These are phyloP conservation scores for Pandemis corylana DNA, from an alignment of 2,888 invertebrate species.

Conservation along the genomic window DNA sequence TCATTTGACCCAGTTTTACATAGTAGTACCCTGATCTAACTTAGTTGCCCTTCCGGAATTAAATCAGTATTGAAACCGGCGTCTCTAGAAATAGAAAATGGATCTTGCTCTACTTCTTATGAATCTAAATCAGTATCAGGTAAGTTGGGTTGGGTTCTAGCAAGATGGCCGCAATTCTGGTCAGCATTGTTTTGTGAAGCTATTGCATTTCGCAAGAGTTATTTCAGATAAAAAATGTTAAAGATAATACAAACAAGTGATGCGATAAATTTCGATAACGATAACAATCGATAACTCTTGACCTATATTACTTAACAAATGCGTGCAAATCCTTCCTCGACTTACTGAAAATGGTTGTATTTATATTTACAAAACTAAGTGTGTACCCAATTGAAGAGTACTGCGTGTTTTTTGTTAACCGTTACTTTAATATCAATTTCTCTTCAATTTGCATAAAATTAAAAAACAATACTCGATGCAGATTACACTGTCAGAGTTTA, in stretches of 20 bases:
- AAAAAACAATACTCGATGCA: conserved; percentile 29
- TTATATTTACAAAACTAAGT: background rate
- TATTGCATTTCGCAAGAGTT: background rate
- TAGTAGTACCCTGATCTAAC: background rate
- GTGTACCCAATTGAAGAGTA: background rate
- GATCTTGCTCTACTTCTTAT: background rate
- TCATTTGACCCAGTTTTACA: conserved; percentile 31
- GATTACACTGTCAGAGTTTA: conserved; percentile 22
- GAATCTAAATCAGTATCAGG: background rate
- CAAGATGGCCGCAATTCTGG: background rate
- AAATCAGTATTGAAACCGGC: conserved; percentile 1
- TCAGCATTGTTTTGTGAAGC: background rate
- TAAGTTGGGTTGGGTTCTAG: background rate
- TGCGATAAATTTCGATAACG: conserved; percentile 29
- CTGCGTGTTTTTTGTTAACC: background rate
- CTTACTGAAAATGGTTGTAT: background rate
- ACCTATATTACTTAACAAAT: conserved; percentile 23
- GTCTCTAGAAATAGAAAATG: background rate
- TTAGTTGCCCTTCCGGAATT: conserved; percentile 11
- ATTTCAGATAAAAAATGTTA: conserved; percentile 21
- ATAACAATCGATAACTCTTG: conserved; percentile 37
- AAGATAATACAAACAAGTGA: conserved; percentile 23
- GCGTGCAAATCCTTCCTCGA: background rate
- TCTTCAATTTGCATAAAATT: conserved; percentile 34
- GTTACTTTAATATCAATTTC: conserved; percentile 17